Conservation (phyloP, 2,797 vertebrate genomes). For the Myotis vivesi region DNA sequence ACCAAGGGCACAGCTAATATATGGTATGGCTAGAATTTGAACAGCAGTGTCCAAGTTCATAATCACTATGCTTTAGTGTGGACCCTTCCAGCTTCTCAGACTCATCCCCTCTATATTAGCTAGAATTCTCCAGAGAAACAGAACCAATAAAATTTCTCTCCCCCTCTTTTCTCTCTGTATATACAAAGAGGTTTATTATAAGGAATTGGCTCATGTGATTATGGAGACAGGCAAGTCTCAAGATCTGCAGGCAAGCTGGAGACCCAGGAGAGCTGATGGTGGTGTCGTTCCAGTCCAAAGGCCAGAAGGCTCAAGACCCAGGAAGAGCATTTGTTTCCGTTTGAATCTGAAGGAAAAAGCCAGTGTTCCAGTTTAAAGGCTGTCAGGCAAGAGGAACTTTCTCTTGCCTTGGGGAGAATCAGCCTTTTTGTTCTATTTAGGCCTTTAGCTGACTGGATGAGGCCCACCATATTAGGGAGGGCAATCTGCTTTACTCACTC, state of each 20-base stretch:
- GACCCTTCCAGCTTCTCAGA: neutral
- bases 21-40: neutral
- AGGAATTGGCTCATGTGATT: neutral
- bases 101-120: neutral
- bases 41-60: neutral
- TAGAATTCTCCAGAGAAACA: neutral
- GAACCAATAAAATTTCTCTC: neutral
- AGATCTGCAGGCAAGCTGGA: neutral
- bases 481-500: neutral
- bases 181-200: neutral
- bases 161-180: neutral
- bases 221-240: neutral
- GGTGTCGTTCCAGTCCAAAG: neutral
- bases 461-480: neutral
- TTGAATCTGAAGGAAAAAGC: neutral
- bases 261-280: neutral
- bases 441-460: neutral
- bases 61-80: neutral
- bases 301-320: neutral
- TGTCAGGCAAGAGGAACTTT: neutral
- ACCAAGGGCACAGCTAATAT: neutral
- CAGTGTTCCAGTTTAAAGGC: neutral
- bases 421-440: neutral
- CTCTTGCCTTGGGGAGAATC: neutral
- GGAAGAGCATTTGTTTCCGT: neutral